Evolutionary conservation across 2,113 vertebrate genomes (phyloP), one percentile per base, ranked within the genome.

Genomic region (Girardinichthys multiradiatus): DNA sequence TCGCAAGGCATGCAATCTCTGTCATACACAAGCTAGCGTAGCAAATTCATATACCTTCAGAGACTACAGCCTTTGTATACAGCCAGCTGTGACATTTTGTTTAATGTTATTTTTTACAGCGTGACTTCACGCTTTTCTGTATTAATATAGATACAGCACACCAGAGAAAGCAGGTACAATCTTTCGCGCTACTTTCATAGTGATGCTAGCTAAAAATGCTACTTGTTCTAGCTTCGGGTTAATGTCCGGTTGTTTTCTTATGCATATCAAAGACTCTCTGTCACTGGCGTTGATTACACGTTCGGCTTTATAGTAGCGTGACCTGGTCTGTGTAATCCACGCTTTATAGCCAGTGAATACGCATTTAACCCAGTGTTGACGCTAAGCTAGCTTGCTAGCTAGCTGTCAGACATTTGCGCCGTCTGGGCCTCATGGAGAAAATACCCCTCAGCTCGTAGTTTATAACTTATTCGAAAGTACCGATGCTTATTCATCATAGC

Each of bases 1-100:
- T 81, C 75, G 88, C 84, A 80, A 87, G 80, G 87, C 90, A 90
- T 90, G 91, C 89, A 85, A 88, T 90, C 84, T 88, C 77, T 90
- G 86, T 91, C 85, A 91, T 66, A 85, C 64, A 87, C 71, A 83
- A 89, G 80, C 74, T 88, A 91, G 83, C 87, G 61, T 64, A 85
- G 81, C 77, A 58, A 67, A 48, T 57, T 54, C 70, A 77, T 4
- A 77, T 45, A 74, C 61, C 72, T 58, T 60, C 28, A n/a, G 65
- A 70, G 54, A 82, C 35, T 68, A 76, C 15, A 78, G 57, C 26
- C 14, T 39, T 61, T 87, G 75, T 1, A 8, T 59, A 27, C 60
- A 29, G 8, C 72, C 71, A 19, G 35, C 48, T 31, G 59, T 70
- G 42, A 76, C 12, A 64, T 30, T 48, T 42, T 69, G 61, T 74